phyloP scores from a whole-genome alignment of 2,888 invertebrate genomes.

The Lottia scabra region DNA sequence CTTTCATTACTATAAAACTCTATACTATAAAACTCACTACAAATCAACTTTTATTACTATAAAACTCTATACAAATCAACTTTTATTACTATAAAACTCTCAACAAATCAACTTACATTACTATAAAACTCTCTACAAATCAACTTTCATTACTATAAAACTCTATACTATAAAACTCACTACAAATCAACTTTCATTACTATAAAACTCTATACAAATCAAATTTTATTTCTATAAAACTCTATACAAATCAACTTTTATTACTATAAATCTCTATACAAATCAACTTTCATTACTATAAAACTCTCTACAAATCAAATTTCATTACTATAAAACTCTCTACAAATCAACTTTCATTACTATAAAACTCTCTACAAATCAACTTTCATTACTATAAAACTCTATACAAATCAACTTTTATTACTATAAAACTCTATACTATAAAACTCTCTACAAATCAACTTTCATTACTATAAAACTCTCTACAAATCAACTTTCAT shows the following conservation, averaged over 20 bases:
- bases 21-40: no score
- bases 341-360: slow-evolving; percentile 47
- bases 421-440: no score
- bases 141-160: slow-evolving; percentile 52
- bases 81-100: slow-evolving; percentile 56
- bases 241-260: slow-evolving; percentile 54
- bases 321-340: slow-evolving; percentile 58
- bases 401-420: slow-evolving; percentile 51
- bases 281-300: slow-evolving; percentile 49
- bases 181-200: slow-evolving; percentile 47
- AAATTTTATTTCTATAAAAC: slow-evolving; percentile 50
- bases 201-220: slow-evolving; percentile 55
- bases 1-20: slow-evolving; percentile 57
- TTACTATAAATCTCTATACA: slow-evolving; percentile 57
- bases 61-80: slow-evolving; percentile 53
- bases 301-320: slow-evolving; percentile 50
- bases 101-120: slow-evolving; percentile 49
- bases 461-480: slow-evolving; percentile 55
- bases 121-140: slow-evolving; percentile 57
- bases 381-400: slow-evolving; percentile 52
- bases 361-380: slow-evolving; percentile 55
- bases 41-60: slow-evolving; percentile 47
- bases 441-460: slow-evolving; percentile 55
- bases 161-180: no score
- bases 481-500: slow-evolving; percentile 53